Evolutionary conservation across 2,113 vertebrate genomes (phyloP).

Genomic region (Rhipidura dahli): DNA sequence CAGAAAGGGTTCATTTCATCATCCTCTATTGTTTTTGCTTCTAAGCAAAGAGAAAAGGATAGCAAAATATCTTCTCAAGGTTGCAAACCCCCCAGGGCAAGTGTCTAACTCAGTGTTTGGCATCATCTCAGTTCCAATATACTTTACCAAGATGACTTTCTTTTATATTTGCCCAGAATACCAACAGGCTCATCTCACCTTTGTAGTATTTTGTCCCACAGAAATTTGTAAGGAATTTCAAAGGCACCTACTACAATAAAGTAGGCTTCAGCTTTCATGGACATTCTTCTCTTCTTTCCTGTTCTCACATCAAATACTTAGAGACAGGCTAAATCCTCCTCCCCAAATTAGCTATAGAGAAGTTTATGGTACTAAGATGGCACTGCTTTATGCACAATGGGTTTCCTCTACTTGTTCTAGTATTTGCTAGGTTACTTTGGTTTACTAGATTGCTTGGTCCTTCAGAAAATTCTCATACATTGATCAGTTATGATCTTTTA

Average conservation of each 20-base stretch:
- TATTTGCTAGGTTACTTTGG: neutral
- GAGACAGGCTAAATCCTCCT: neutral
- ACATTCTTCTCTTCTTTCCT: neutral
- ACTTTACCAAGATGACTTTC: neutral
- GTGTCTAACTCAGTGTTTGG: neutral
- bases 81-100: neutral
- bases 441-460: neutral
- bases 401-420: neutral
- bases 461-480: slow-evolving; percentile 7
- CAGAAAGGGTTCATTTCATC: neutral
- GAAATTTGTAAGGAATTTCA: neutral
- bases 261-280: neutral
- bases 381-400: neutral
- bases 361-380: neutral
- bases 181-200: neutral
- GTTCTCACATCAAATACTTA: neutral
- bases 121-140: neutral
- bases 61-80: neutral
- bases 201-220: neutral
- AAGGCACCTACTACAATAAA: neutral
- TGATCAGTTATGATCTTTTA: slow-evolving; percentile 3
- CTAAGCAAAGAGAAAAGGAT: neutral
- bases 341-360: neutral
- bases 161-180: neutral
- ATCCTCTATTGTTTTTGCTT: neutral